Base-by-base conservation (phyloP, 2,888 invertebrate species). In the Pseudoips prasinana region DNA sequence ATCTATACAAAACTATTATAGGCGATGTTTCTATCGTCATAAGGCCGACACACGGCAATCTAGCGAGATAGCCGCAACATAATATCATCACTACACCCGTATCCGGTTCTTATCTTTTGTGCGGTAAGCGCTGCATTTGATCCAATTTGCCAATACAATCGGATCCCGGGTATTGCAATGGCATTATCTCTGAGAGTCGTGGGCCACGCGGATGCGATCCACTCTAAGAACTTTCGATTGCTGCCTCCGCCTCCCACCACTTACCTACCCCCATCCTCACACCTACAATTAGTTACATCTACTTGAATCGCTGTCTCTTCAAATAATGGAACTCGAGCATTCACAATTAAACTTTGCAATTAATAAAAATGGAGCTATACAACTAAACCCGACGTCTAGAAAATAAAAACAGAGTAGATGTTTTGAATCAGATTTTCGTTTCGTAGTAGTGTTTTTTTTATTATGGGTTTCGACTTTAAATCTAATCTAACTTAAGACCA, bases 101-200 rank as follows among this genome's bases (percentile, higher is more conserved):
- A 78, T 76, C 73, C 58, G 40, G 58, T 60, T 81, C 82, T 86
- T 85, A 87, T 88, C 87, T 86, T 83, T 84, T 85, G 80, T 80
- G 65, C 80, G 73, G 80, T 73, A 75, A 80, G 79, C 80, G 79
- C 77, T 87, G 87, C 89, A 88, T 89, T 89, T 88, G 85, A 89
- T 89, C 85, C 89, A 89, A 89, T 89, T 89, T 87, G 80, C 84
- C 87, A 84, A 87, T 86, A 87, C 87, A 86, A 89, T 89, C 85
- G 76, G 79, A 86, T 85, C 79, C 68, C 60, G 76, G 75, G 76
- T 84, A 85, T 85, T 85, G 86, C 85, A 81, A 79, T 82, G 79
- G 85, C 83, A 86, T 87, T 88, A 88, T 86, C 85, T 83, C 67
- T 66, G 58, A 46, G 65, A 57, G 62, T 58, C 67, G 73, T 70